phyloP scores from a whole-genome alignment of 92 coral and sea anemone genomes.

The Parazoanthus darwini region DNA sequence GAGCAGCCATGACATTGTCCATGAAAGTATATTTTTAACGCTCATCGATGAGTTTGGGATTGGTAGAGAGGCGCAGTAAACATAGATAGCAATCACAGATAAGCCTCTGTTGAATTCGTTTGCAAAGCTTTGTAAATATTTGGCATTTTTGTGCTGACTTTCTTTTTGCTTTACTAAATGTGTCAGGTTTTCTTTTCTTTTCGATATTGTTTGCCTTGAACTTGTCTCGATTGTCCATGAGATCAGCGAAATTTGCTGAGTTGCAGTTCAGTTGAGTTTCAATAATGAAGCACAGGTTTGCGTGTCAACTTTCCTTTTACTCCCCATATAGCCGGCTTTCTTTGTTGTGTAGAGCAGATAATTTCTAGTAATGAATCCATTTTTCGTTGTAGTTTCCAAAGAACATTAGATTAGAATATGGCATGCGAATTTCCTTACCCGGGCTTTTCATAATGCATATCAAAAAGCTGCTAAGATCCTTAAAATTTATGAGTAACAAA shows the following conservation, averaged over 20 bases:
- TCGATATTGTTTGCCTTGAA: slow-evolving; percentile 21
- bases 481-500: no score
- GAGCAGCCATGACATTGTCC: slow-evolving; percentile 32
- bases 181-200: slow-evolving; percentile 21
- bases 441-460: no score
- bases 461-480: no score
- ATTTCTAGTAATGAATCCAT: background rate
- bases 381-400: background rate
- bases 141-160: slow-evolving; percentile 25
- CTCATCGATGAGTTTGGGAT: background rate
- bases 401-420: background rate
- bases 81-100: slow-evolving; percentile 18
- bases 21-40: background rate
- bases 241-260: background rate
- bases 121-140: background rate
- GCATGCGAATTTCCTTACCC: background rate
- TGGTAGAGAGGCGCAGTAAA: background rate
- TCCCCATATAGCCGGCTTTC: slow-evolving; percentile 6
- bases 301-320: slow-evolving; percentile 16
- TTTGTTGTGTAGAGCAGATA: background rate
- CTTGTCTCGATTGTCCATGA: background rate
- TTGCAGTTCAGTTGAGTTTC: slow-evolving; percentile 27
- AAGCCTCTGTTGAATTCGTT: background rate
- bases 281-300: slow-evolving; percentile 34
- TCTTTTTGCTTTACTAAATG: slow-evolving; percentile 7